Base-by-base conservation (phyloP, 2,113 vertebrate species). In the Apteryx owenii region DNA sequence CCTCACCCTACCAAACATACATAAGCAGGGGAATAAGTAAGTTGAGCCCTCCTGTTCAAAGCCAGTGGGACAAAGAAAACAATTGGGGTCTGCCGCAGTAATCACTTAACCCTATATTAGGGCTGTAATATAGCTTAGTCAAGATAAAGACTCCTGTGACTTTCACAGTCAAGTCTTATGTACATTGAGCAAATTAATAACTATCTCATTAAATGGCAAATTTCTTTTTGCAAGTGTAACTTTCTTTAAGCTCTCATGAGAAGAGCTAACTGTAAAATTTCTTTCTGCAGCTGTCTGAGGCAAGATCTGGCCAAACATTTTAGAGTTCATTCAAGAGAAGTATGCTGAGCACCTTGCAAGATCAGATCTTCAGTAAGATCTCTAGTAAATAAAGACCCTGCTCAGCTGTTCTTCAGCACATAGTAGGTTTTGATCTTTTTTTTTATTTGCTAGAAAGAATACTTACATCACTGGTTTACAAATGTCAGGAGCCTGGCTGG, bases 351-450 rank as follows among this genome's bases (percentile, higher is more conserved):
- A 62, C 22, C 58, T 86, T 88, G 75, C 9, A 76, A 88, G 64
- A 84, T 86, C 73, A 81, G 69, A 76, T 65, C 73, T 94, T 95
- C 76, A 65, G 29, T 87, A 81, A 78, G 46, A 81, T 79, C 42
- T 94, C 42, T 72, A 81, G 64, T 82, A 81, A 85, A 88, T 78
- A 56, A 56, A 89, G 64, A 48, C 38, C 7, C 16, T 91, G 71
- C 66, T 76, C 31, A 90, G 80, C 64, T 86, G 21, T 88, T 94
- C 64, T 83, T 89, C 29, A 48, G 56, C 18, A 70, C 2, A 4
- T n/a, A 22, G 14, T 73, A 51, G 38, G 10, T 88, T 97, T 94
- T 97, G 80, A 84, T 89, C 65, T 90, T 89, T 75, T n/a, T 95
- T 85, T 94, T 92, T 10, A 31, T 88, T 92, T 90, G 21, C 4